These are phyloP conservation scores for Drosophila pseudoobscura DNA, from an alignment of 1,140 invertebrate species.

Conservation along the genomic window DNA sequence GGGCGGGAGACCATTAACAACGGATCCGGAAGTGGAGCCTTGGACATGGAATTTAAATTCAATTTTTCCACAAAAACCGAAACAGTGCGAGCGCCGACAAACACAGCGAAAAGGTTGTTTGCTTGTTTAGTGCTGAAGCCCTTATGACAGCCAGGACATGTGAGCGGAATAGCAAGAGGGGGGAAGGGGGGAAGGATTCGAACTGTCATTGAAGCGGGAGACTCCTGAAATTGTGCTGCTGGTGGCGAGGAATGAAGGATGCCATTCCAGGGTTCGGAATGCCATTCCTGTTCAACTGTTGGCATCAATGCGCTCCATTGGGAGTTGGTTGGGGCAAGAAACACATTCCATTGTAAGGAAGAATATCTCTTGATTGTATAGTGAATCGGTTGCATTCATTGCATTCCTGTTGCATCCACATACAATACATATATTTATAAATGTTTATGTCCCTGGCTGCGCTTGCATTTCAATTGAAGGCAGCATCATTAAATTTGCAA, in stretches of 20 bases:
- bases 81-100: not conserved
- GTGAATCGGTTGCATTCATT: no score
- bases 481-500: conserved; percentile 63
- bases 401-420: no score
- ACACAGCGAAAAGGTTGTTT: conserved; percentile 1
- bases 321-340: no score
- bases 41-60: conserved; percentile 66
- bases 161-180: not conserved
- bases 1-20: not conserved
- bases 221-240: conserved; percentile 10
- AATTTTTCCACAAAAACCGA: conserved; percentile 44
- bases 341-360: no score
- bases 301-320: no score
- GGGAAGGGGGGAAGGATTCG: not conserved
- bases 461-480: conserved; percentile 34
- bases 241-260: conserved; percentile 8
- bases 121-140: not conserved
- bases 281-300: no score
- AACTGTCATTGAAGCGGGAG: not conserved
- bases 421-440: conserved; percentile 1
- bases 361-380: no score
- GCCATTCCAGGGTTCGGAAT: no score
- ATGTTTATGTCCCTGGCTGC: conserved; percentile 1
- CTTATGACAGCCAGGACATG: conserved; percentile 35
- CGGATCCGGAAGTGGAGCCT: conserved; percentile 50